Conservation (phyloP, 2,113 vertebrate species). For the Triplophysa dalaica region DNA sequence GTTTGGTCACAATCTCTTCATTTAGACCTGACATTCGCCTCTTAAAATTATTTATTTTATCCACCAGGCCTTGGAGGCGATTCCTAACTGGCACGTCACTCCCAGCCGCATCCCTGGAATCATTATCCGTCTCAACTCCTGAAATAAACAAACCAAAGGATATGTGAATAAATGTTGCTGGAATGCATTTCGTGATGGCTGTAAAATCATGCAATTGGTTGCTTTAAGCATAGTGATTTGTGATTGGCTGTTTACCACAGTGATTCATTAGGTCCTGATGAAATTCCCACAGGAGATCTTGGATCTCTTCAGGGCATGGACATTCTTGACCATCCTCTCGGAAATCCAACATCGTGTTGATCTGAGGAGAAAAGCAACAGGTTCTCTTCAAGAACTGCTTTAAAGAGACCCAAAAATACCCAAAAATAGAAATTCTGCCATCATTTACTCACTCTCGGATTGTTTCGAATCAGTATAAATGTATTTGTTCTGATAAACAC, state of each 20-base stretch:
- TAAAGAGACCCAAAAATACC: no score
- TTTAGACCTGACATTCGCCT: conserved; percentile 74
- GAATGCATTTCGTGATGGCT: background rate
- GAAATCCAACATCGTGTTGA: conserved; percentile 92
- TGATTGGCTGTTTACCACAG: conserved; percentile 75
- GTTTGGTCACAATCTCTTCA: conserved; percentile 67
- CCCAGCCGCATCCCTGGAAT: conserved; percentile 73
- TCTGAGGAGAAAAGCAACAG: conserved; percentile 65
- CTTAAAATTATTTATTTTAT: conserved; percentile 79
- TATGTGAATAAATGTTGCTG: conserved; percentile 2
- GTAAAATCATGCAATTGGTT: background rate
- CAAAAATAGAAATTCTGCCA: no score
- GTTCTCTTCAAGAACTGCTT: background rate
- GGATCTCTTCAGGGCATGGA: conserved; percentile 84
- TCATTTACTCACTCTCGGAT: no score
- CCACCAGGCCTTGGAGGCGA: conserved; percentile 78
- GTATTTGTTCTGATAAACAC: no score
- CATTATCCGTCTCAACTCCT: conserved; percentile 85
- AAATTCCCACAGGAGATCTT: conserved; percentile 85
- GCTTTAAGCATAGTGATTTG: background rate
- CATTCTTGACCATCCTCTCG: conserved; percentile 82
- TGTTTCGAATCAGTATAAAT: no score
- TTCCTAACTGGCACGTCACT: conserved; percentile 79
- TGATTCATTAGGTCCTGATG: conserved; percentile 86
- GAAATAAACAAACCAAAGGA: conserved; percentile 32